A percentile compares a stretch with the other conserved stretches of the same genome.
These are phyloP conservation scores for Indri indri DNA, from an alignment of 2,113 vertebrate genomes.

Conservation along the genomic window DNA sequence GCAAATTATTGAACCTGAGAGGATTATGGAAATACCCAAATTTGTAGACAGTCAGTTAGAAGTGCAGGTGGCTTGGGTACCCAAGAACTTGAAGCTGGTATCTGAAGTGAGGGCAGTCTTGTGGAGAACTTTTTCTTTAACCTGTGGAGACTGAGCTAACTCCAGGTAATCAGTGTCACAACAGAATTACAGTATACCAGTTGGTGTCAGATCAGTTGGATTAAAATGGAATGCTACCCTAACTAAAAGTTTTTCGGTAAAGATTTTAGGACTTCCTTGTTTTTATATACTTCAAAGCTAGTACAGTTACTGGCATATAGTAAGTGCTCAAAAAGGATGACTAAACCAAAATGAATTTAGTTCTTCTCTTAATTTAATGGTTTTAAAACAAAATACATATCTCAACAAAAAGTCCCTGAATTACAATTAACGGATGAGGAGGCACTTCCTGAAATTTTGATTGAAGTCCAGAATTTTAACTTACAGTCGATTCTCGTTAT, in stretches of 20 bases:
- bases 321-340: slow-evolving; percentile 51
- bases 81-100: background rate
- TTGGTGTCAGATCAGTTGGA: background rate
- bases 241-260: background rate
- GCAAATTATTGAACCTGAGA: background rate
- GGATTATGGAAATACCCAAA: background rate
- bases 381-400: slow-evolving; percentile 19
- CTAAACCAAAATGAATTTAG: slow-evolving; percentile 45
- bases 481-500: slow-evolving; percentile 58
- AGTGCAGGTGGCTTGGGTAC: background rate
- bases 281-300: slow-evolving; percentile 41
- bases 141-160: background rate
- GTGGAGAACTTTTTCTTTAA: background rate
- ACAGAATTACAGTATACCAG: background rate
- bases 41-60: background rate
- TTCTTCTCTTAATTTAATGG: slow-evolving; percentile 15
- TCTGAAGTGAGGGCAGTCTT: background rate
- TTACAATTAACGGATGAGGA: slow-evolving; percentile 31
- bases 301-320: slow-evolving; percentile 54
- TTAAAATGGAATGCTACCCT: background rate
- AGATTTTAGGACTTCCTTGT: background rate
- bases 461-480: slow-evolving; percentile 61
- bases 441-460: slow-evolving; percentile 47
- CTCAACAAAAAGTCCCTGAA: slow-evolving; percentile 38
- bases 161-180: background rate